Conservation (phyloP, 2,888 invertebrate species). For the Chrysopilus asiliformis region DNA sequence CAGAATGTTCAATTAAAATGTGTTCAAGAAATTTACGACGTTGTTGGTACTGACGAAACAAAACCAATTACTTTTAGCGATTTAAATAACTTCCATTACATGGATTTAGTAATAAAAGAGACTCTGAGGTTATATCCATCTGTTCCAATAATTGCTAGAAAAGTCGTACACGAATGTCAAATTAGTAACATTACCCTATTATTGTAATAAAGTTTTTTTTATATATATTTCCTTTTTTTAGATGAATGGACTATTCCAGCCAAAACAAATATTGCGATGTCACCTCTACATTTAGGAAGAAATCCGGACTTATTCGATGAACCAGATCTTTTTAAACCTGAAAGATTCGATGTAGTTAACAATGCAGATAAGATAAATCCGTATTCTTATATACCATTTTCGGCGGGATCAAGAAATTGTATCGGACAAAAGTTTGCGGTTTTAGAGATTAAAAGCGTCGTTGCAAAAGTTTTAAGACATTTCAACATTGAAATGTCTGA, state of each 20-base stretch:
- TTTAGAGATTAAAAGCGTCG: conserved; percentile 31
- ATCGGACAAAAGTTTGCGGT: conserved; percentile 36
- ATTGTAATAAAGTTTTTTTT: not conserved
- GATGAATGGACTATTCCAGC: conserved; percentile 33
- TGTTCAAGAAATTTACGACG: conserved; percentile 33
- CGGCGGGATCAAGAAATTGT: conserved; percentile 34
- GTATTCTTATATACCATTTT: conserved; percentile 33
- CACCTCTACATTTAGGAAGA: conserved; percentile 27
- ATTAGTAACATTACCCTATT: conserved; percentile 22
- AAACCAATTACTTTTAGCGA: conserved; percentile 27
- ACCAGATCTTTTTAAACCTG: conserved; percentile 29
- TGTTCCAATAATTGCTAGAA: conserved; percentile 30
- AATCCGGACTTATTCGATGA: conserved; percentile 26
- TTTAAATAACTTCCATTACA: conserved; percentile 28
- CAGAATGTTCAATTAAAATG: conserved; percentile 38
- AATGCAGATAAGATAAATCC: conserved; percentile 29
- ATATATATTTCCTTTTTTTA: conserved; percentile 15
- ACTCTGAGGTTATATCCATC: conserved; percentile 31
- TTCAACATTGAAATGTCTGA: conserved; percentile 26
- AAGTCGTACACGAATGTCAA: conserved; percentile 27
- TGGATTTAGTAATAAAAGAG: conserved; percentile 33
- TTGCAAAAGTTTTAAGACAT: conserved; percentile 28
- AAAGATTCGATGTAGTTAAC: conserved; percentile 29
- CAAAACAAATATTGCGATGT: conserved; percentile 31
- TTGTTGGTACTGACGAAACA: conserved; percentile 28